A percentile compares a stretch with the other conserved stretches of the same genome.
Evolutionary conservation across 35 echinoderm and acorn worm species (phyloP).

Genomic region (Hemicentrotus pulcherrimus): DNA sequence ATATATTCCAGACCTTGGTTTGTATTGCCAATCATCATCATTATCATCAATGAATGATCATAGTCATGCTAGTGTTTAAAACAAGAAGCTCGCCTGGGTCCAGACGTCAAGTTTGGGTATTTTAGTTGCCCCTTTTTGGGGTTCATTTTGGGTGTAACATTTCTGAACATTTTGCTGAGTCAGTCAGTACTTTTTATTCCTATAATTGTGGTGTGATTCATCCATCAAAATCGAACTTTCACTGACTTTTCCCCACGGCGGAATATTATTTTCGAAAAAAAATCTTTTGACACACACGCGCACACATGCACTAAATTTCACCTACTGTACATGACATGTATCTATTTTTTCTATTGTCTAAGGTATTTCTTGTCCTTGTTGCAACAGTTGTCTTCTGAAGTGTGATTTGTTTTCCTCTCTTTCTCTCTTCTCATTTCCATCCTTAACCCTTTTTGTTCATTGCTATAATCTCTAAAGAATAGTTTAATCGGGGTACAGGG

Average conservation of each 20-base stretch:
- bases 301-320: neutral
- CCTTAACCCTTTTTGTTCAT: too few species aligned
- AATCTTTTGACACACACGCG: neutral
- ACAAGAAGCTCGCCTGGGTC: neutral
- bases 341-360: neutral
- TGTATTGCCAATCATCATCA: neutral
- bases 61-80: neutral
- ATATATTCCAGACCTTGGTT: neutral
- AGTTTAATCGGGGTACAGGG: too few species aligned
- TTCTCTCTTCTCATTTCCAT: too few species aligned
- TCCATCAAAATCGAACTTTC: neutral
- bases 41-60: neutral
- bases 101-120: neutral
- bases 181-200: neutral
- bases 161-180: neutral
- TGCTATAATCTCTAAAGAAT: too few species aligned
- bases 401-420: too few species aligned
- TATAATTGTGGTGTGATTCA: neutral
- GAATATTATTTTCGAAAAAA: neutral
- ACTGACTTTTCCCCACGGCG: neutral
- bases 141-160: neutral
- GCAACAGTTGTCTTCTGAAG: neutral
- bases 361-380: neutral
- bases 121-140: neutral
- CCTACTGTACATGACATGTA: neutral